These are phyloP conservation scores for Cydia strobilella DNA, from an alignment of 1,140 invertebrate genomes.

Conservation along the genomic window DNA sequence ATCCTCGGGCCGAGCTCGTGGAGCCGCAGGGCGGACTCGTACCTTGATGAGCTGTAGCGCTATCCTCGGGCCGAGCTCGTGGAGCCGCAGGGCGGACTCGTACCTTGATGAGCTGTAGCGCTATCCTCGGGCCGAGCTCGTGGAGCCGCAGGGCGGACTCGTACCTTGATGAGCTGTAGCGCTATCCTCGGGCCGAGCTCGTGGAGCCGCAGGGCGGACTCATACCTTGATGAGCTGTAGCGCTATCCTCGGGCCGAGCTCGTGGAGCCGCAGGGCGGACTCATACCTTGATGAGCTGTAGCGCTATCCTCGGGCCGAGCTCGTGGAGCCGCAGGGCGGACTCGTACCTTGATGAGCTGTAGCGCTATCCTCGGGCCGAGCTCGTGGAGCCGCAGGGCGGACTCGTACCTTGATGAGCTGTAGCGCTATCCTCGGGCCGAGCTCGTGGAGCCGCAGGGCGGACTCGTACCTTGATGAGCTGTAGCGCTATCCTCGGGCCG, in stretches of 20 bases:
- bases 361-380: constrained; percentile 92
- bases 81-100: constrained; percentile 91
- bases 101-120: constrained; percentile 92
- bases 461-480: constrained; percentile 96
- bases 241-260: constrained; percentile 93
- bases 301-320: constrained; percentile 91
- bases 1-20: constrained; percentile 94
- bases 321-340: constrained; percentile 94
- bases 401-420: constrained; percentile 95
- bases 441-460: constrained; percentile 91
- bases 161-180: constrained; percentile 92
- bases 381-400: constrained; percentile 92
- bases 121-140: constrained; percentile 94
- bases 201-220: constrained; percentile 90
- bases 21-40: constrained; percentile 91
- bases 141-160: constrained; percentile 91
- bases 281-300: constrained; percentile 94
- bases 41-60: constrained; percentile 92
- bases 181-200: constrained; percentile 94
- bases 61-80: constrained; percentile 93
- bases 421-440: constrained; percentile 92
- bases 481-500: constrained; percentile 90
- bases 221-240: constrained; percentile 93
- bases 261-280: constrained; percentile 92
- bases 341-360: constrained; percentile 92